Percentiles rank a stretch among this genome's conserved stretches.
Conservation (phyloP, 1,140 invertebrate genomes). For the Meloidogyne exigua region DNA sequence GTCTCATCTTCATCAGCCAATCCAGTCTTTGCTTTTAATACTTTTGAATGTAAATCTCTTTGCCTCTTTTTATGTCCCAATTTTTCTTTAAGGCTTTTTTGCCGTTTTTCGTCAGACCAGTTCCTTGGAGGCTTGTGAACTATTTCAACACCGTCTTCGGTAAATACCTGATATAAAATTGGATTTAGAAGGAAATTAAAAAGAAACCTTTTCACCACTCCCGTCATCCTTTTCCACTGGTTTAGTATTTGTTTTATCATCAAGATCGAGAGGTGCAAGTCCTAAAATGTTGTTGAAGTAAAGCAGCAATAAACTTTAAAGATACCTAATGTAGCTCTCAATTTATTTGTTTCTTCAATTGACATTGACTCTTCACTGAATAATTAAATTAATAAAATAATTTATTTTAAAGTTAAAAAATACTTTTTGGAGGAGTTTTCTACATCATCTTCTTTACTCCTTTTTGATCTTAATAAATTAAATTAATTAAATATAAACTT, state of each 20-base stretch:
- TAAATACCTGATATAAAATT: constrained; percentile 42
- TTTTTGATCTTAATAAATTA: constrained; percentile 7
- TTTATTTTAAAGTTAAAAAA: not conserved
- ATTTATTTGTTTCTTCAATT: constrained; percentile 50
- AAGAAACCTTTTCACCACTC: constrained; percentile 9
- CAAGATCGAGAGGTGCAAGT: constrained; percentile 83
- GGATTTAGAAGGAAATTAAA: not conserved
- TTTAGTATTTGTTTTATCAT: constrained; percentile 61
- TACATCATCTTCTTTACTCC: not conserved
- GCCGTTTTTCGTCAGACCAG: constrained; percentile 73
- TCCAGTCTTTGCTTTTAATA: constrained; percentile 71
- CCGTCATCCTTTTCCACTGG: constrained; percentile 16
- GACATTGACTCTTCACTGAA: constrained; percentile 50
- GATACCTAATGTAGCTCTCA: constrained; percentile 79
- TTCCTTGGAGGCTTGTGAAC: constrained; percentile 87
- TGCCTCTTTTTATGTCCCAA: constrained; percentile 74
- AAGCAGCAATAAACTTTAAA: no score
- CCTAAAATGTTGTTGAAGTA: no score
- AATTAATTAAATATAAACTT: not conserved
- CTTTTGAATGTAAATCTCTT: constrained; percentile 76
- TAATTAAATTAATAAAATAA: not conserved
- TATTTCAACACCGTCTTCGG: constrained; percentile 70
- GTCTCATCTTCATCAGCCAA: constrained; percentile 72
- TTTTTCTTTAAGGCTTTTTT: constrained; percentile 81
- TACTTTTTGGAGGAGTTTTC: not conserved